phyloP scores from a whole-genome alignment of 2,797 vertebrate genomes.

The Centropyge bicolor region DNA sequence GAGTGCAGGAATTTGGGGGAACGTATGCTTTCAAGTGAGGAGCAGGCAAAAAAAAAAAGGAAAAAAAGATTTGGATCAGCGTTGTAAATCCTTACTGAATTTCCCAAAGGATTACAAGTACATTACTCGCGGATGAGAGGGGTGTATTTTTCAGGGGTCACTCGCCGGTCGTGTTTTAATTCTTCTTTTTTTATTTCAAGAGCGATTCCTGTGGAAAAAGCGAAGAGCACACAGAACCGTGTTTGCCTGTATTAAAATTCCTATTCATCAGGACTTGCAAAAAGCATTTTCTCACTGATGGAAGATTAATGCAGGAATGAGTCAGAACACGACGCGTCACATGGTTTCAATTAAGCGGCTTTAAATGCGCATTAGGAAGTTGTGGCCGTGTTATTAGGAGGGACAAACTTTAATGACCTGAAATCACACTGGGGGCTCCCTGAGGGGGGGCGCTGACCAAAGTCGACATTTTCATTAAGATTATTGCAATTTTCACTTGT shows the following conservation, averaged over 20 bases:
- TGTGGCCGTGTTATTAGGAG: constrained; percentile 34
- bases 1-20: constrained; percentile 12
- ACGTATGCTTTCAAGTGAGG: not conserved
- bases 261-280: constrained; percentile 57
- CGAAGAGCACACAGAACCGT: constrained; percentile 42
- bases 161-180: constrained; percentile 51
- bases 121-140: constrained; percentile 53
- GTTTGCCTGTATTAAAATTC: constrained; percentile 72
- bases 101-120: constrained; percentile 60
- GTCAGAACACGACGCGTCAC: constrained; percentile 47
- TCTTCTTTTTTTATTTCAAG: constrained; percentile 30
- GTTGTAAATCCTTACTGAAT: constrained; percentile 47
- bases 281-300: constrained; percentile 44
- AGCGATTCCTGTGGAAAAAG: constrained; percentile 47
- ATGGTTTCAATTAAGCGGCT: constrained; percentile 50
- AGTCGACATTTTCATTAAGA: constrained; percentile 21
- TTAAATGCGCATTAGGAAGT: constrained; percentile 47
- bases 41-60: constrained; percentile 12
- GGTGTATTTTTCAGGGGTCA: constrained; percentile 48
- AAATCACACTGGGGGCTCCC: constrained; percentile 24
- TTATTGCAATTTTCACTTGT: constrained; percentile 12
- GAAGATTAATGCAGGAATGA: constrained; percentile 63
- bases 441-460: not conserved
- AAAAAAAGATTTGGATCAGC: constrained; percentile 41
- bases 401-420: constrained; percentile 33